These are phyloP conservation scores for Lynx canadensis DNA, from an alignment of 2,113 vertebrate species.

Conservation along the genomic window DNA sequence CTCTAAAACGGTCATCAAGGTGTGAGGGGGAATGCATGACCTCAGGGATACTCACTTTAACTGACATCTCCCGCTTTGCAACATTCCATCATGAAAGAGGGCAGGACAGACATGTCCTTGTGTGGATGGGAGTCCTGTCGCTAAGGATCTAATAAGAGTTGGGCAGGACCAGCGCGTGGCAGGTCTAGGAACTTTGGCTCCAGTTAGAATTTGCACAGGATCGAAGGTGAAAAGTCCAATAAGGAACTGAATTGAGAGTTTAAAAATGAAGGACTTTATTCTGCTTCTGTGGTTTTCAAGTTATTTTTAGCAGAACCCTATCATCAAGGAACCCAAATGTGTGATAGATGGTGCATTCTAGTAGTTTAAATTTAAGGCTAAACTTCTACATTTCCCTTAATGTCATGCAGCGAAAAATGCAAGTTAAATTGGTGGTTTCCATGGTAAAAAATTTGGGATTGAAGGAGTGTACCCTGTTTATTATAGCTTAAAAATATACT, in stretches of 20 bases:
- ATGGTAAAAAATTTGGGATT: background rate
- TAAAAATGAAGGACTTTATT: background rate
- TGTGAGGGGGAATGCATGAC: background rate
- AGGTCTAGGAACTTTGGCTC: background rate
- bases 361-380: slow-evolving; percentile 15
- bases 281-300: slow-evolving; percentile 14
- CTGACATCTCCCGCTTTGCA: slow-evolving; percentile 33
- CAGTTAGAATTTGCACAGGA: background rate
- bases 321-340: background rate
- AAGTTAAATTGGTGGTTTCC: background rate
- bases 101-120: background rate
- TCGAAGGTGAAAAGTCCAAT: background rate
- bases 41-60: slow-evolving; percentile 70
- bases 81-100: background rate
- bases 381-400: background rate
- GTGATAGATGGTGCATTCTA: background rate
- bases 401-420: background rate
- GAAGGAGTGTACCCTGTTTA: background rate
- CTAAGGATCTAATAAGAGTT: no score
- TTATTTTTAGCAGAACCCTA: background rate
- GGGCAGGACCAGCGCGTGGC: background rate
- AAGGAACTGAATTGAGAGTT: slow-evolving; percentile 1
- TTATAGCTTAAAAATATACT: background rate
- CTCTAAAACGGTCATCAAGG: background rate
- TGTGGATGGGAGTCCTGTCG: background rate